Conservation (phyloP, 2,113 vertebrate species). For the Indri indri region DNA sequence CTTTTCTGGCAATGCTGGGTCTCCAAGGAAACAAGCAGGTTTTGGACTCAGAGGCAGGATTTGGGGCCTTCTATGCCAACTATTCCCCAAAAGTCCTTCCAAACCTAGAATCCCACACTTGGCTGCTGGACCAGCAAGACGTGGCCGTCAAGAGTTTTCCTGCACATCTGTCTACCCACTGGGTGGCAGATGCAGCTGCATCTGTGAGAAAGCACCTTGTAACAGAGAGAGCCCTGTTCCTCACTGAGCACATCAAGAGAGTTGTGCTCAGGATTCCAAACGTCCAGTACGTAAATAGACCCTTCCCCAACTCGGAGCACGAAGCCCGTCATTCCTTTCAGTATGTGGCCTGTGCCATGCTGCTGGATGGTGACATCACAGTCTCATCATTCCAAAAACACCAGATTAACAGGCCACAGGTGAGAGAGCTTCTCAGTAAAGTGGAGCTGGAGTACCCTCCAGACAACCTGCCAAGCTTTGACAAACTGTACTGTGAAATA, state of each 20-base stretch:
- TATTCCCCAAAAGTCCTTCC: conserved; percentile 86
- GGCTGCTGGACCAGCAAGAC: conserved; percentile 92
- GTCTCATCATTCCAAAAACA: conserved; percentile 84
- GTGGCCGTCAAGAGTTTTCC: conserved; percentile 94
- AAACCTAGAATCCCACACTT: conserved; percentile 81
- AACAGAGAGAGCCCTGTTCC: conserved; percentile 45
- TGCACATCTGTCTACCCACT: conserved; percentile 94
- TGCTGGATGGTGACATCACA: conserved; percentile 87
- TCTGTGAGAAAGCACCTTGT: conserved; percentile 84
- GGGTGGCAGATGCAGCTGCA: conserved; percentile 91
- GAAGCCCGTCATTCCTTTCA: conserved; percentile 96
- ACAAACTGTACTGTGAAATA: conserved; percentile 91
- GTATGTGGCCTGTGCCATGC: conserved; percentile 89
- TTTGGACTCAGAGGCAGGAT: conserved; percentile 88
- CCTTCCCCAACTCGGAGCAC: conserved; percentile 89
- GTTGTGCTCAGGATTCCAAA: conserved; percentile 89
- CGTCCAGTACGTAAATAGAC: conserved; percentile 90
- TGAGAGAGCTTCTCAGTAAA: conserved; percentile 87
- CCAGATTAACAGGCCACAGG: conserved; percentile 79
- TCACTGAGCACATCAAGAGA: conserved; percentile 81
- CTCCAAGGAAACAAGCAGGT: conserved; percentile 90
- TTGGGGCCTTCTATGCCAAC: conserved; percentile 93
- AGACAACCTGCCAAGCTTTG: conserved; percentile 92
- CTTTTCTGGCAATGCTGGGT: conserved; percentile 88
- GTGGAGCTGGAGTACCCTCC: conserved; percentile 86